Base-by-base conservation (phyloP, 1,140 invertebrate genomes). In the Leptonema lineaticorne region DNA sequence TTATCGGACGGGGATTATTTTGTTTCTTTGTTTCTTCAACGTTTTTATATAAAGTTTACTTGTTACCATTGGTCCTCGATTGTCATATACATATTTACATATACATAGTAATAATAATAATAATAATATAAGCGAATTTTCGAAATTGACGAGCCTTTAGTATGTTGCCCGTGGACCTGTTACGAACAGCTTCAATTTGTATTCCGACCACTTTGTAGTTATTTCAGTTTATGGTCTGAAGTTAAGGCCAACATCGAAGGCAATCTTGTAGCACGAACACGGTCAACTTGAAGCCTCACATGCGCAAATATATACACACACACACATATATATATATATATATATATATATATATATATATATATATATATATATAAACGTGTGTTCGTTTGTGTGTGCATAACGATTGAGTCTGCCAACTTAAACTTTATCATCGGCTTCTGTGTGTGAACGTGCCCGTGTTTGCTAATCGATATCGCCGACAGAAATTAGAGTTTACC, bases 161-260 rank as follows among this genome's bases (percentile, higher is more conserved):
- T n/a, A 20, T 20, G 18, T 18, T 53, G 37, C 11, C 37, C 11
- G 37, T 41, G 37, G 37, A 41, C 11, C 37, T 41, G 33, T 37
- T 24, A 29, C 20, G 33, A 30, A 37, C 33, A 45, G 30, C 59
- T n/a, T 33, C 37, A 62, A 64, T 64, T 64, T 64, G 62, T 64
- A 64, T 64, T 50, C 62, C 45, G 45, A 64, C 62, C 62, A 64
- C 62, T 64, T 64, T 64, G 62, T 64, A 64, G 62, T 64, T 64
- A 64, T 64, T 64, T 28, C 62, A 53, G 45, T 64, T 64, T 64
- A 64, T 64, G 45, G 62, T 24, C 20, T 45, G 14, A 46, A 64
- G 41, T 18, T 64, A 41, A 48, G 24, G 62, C 45, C 45, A 27
- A 64, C 62, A 64, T 64, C 27, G 20, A 46, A 41, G 46, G 62